Percentiles rank a stretch among this genome's conserved stretches.
Conservation (phyloP, 2,888 invertebrate genomes). For the Patella caerulea region DNA sequence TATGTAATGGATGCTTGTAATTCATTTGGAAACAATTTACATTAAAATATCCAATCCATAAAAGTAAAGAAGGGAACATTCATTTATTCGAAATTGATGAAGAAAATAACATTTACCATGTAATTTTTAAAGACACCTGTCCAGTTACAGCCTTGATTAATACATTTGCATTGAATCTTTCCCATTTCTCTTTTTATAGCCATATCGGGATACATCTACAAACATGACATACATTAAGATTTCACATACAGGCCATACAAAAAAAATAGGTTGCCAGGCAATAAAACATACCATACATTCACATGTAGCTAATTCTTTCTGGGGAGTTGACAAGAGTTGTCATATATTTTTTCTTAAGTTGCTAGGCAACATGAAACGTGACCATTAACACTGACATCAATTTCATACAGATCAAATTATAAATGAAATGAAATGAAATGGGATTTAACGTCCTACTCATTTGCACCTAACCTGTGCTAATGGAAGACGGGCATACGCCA, state of each 20-base stretch:
- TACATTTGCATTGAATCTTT: constrained; percentile 42
- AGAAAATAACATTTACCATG: constrained; percentile 45
- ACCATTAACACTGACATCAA: too few relatives aligned
- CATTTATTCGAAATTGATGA: not conserved
- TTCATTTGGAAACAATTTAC: not conserved
- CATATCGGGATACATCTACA: constrained; percentile 62
- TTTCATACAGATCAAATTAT: too few relatives aligned
- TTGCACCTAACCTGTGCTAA: too few relatives aligned
- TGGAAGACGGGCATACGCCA: too few relatives aligned
- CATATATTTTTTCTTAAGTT: too few relatives aligned
- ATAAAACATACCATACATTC: not conserved
- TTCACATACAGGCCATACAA: not conserved
- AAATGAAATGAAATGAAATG: too few relatives aligned
- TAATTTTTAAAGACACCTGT: constrained; percentile 60
- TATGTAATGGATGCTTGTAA: too few relatives aligned
- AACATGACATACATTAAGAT: constrained; percentile 7
- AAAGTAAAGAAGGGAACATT: not conserved
- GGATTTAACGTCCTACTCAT: too few relatives aligned
- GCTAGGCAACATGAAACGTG: too few relatives aligned
- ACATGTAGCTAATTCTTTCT: not conserved
- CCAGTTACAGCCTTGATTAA: constrained; percentile 58
- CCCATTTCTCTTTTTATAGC: constrained; percentile 60
- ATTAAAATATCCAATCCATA: not conserved
- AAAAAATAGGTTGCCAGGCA: too few relatives aligned
- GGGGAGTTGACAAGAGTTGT: too few relatives aligned